Conservation (phyloP, 2,797 vertebrate genomes). For the Distichodus sexfasciatus region DNA sequence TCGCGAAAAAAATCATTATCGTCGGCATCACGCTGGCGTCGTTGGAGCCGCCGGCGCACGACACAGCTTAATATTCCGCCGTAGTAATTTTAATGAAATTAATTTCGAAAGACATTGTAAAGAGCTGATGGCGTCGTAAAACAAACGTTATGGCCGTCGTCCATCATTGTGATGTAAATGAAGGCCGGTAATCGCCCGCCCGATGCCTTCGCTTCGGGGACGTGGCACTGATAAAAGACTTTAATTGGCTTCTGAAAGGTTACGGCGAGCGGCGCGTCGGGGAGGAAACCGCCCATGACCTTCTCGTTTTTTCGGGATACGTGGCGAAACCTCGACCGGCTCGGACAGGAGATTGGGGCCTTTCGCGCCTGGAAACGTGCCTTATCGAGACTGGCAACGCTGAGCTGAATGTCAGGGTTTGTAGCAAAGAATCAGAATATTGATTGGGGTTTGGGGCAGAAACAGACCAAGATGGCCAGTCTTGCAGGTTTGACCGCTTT, state of each 20-base stretch:
- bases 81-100: conserved; percentile 94
- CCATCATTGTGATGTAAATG: conserved; percentile 82
- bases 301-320: conserved; percentile 33
- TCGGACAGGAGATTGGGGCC: no score
- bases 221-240: conserved; percentile 63
- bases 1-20: conserved; percentile 10
- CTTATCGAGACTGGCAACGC: conserved; percentile 1
- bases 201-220: conserved; percentile 71
- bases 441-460: not conserved
- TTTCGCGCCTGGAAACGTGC: not conserved
- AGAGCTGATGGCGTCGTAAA: conserved; percentile 91
- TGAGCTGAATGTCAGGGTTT: conserved; percentile 30
- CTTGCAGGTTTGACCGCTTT: not conserved
- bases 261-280: conserved; percentile 52
- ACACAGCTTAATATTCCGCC: conserved; percentile 80
- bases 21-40: conserved; percentile 54
- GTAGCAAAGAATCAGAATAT: not conserved
- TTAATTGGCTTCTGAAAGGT: conserved; percentile 77
- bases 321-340: no score
- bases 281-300: conserved; percentile 42
- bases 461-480: not conserved
- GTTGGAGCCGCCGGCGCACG: conserved; percentile 84
- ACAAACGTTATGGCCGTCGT: conserved; percentile 71
- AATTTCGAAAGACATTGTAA: conserved; percentile 89
- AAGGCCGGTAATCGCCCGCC: conserved; percentile 72